Percentiles rank a stretch among this genome's conserved stretches.
These are phyloP conservation scores for Aradophagus sp. DNA, from an alignment of 1,140 invertebrate genomes.

Conservation along the genomic window DNA sequence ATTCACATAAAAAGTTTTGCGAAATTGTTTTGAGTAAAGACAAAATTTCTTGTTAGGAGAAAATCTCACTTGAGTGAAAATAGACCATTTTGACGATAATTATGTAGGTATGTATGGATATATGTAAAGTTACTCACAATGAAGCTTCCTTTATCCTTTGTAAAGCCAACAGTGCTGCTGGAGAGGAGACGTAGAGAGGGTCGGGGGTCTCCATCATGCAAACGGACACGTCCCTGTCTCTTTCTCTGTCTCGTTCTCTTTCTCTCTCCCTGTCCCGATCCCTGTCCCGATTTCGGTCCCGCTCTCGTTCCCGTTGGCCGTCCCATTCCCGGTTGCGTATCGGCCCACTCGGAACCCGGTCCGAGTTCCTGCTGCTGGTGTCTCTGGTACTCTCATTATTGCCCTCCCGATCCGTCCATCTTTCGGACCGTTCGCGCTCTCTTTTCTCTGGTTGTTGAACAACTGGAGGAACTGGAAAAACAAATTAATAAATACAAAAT, in stretches of 20 bases:
- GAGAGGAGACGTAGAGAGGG: slow-evolving; percentile 72
- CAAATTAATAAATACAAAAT: neutral
- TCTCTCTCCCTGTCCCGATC: slow-evolving; percentile 64
- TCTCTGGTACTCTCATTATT: slow-evolving; percentile 60
- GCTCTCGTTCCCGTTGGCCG: slow-evolving; percentile 59
- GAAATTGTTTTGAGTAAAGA: too few species aligned
- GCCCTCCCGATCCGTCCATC: slow-evolving; percentile 55
- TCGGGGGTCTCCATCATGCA: slow-evolving; percentile 71
- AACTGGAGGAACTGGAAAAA: slow-evolving; percentile 25
- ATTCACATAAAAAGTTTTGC: too few species aligned
- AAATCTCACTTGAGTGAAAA: too few species aligned
- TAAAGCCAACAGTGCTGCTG: slow-evolving; percentile 73
- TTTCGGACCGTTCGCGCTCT: too few species aligned
- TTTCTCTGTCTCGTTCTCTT: slow-evolving; percentile 66
- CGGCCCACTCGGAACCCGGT: slow-evolving; percentile 49
- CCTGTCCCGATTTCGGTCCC: slow-evolving; percentile 62
- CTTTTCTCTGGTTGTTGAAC: slow-evolving; percentile 53
- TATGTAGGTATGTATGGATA: too few species aligned
- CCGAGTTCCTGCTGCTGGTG: slow-evolving; percentile 42
- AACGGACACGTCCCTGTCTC: slow-evolving; percentile 66
- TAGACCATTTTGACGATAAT: too few species aligned
- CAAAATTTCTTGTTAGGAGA: too few species aligned
- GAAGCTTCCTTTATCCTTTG: slow-evolving; percentile 77
- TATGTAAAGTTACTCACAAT: too few species aligned
- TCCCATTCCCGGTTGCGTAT: too few species aligned